Evolutionary conservation across 30 jellyfish, hydroid and myxozoan genomes (phyloP), one percentile per base, ranked within the genome.

Genomic region (Nemopilema nomurai): DNA sequence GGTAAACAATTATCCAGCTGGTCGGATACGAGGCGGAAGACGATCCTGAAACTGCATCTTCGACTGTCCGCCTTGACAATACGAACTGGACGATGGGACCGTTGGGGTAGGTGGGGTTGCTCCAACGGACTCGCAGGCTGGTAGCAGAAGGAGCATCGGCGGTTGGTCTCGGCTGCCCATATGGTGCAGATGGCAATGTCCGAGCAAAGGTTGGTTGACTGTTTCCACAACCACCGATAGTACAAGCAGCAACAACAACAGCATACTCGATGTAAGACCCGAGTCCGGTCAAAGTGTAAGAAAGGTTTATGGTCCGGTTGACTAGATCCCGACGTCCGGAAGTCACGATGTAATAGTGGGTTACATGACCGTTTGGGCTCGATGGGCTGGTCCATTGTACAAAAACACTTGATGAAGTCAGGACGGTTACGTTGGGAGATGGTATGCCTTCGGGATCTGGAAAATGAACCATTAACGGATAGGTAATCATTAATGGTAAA

Each of bases 211-310:
- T 79, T 8, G 96, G 82, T 17, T 78, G 76, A 65, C 97, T 91
- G 65, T 85, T 80, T 8, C 95, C 94, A 85, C 97, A 91, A 22
- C 97, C 97, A 0, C 97, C 97, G 52, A 79, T 73, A 49, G 96
- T 81, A 79, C 97, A 91, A 9, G 97, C 97, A 24, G 83, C 79
- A 69, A 91, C 69, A 1, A 91, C 90, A 21, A 91, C 87, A 28
- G 77, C 62, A 66, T 91, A 91, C 28, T 71, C 69, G 6, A 84
- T 49, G 82, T 77, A 91, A 4, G 97, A 84, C 29, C 67, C 89
- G 20, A 91, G 90, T 18, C 83, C 92, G 30, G 71, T 84, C 33
- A 91, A 28, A 1, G 87, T 71, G 69, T 26, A 76, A 26, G 87
- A 49, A 18, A 78, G 79, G 50, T 86, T 28, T 18, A 73, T 53